Percentiles rank a stretch among this genome's conserved stretches.
These are phyloP conservation scores for Brachionus rubens DNA, from an alignment of 1,140 invertebrate genomes.

Conservation along the genomic window DNA sequence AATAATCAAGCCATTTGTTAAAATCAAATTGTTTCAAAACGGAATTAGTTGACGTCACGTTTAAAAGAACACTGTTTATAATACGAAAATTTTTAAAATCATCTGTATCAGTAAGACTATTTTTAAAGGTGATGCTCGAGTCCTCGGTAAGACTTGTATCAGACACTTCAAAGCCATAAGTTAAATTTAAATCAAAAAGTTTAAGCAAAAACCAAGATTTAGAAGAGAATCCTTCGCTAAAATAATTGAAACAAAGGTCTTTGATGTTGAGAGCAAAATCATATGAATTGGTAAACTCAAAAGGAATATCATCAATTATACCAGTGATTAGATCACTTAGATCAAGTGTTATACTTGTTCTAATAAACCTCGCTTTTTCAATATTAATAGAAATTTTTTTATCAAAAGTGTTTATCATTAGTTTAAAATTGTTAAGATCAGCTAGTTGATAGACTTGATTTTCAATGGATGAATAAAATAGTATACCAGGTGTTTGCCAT, in stretches of 20 bases:
- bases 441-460: neutral
- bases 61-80: neutral
- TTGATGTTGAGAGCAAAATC: neutral
- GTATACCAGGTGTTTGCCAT: neutral
- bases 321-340: neutral
- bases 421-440: neutral
- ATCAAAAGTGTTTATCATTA: neutral
- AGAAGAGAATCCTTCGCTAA: neutral
- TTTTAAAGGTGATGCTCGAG: neutral
- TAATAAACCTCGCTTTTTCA: neutral
- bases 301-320: neutral
- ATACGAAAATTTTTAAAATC: neutral
- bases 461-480: neutral
- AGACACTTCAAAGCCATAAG: neutral
- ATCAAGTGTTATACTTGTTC: neutral
- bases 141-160: neutral
- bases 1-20: slow-evolving; percentile 31
- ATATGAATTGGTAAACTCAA: neutral
- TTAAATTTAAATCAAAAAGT: neutral
- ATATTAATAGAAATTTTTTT: neutral
- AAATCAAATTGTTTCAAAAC: neutral
- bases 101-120: neutral
- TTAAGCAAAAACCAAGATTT: slow-evolving; percentile 14
- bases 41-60: neutral
- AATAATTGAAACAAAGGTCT: neutral